Base-by-base conservation (phyloP, 2,113 vertebrate genomes). In the Phalacrocorax pelagicus region DNA sequence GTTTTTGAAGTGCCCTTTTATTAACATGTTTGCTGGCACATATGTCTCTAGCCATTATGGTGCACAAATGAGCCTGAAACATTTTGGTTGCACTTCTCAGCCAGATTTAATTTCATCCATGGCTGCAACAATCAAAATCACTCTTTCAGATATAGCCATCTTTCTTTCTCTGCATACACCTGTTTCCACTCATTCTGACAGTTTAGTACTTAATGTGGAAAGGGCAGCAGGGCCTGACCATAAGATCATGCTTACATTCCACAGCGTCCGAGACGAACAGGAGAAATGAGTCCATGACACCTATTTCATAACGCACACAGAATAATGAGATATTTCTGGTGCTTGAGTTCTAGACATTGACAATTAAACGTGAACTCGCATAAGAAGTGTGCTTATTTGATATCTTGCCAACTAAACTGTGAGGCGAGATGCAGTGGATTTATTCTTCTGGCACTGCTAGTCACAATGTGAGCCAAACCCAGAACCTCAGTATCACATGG, bases 171-270 rank as follows among this genome's bases (percentile, higher is more conserved):
- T 27, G 29, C n/a, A 63, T 88, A 91, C 97, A 97, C 96, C 96
- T 97, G 96, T 96, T 97, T 95, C 91, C 80, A 90, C 92, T 98
- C 82, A 94, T 67, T 95, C 95, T 96, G 97, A 94, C 89, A 94
- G 71, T 61, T 88, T 49, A 75, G 66, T 72, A 67, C 91, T 96
- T 96, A 92, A 95, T 97, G 93, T 86, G 92, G 74, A 97, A 97
- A 97, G 89, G 94, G 71, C 94, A 96, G 83, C 44, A 84, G 95
- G 93, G 83, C 55, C 44, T 79, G 92, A 96, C 94, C 83, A n/a
- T 65, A 92, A 91, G 88, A 84, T 91, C 85, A 61, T 65, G 86
- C 84, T 92, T 86, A 79, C 92, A 96, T 98, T 97, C 96, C 94
- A 95, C 40, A 78, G 86, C 54, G n/a, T 81, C 86, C 1, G 3